Conservation (phyloP, 2,888 invertebrate genomes). For the Parapristionchus giblindavisi region DNA sequence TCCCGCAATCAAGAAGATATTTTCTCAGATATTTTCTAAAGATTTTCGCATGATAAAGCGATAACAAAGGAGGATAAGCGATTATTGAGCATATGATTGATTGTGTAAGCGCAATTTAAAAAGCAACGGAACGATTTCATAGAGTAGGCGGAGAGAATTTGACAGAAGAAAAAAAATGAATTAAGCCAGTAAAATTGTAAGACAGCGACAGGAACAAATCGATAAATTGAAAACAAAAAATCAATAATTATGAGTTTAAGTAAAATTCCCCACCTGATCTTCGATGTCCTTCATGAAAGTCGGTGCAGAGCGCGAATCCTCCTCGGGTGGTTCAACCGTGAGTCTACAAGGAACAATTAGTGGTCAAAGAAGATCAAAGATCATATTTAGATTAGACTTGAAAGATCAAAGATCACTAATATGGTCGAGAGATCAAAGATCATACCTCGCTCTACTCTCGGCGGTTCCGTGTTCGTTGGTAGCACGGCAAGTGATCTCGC, state of each 20-base stretch:
- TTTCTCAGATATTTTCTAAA: too few species aligned
- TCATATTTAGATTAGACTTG: conserved; percentile 1
- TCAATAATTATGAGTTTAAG: not conserved
- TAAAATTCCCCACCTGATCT: conserved; percentile 57
- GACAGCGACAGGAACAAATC: not conserved
- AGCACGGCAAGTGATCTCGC: conserved; percentile 71
- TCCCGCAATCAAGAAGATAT: too few species aligned
- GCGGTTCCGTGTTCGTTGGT: conserved; percentile 74
- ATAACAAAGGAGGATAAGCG: too few species aligned
- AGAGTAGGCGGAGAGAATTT: not conserved
- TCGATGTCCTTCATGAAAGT: conserved; percentile 69
- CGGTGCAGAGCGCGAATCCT: conserved; percentile 64
- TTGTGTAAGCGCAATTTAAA: not conserved
- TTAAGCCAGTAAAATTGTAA: not conserved
- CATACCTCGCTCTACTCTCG: conserved; percentile 79
- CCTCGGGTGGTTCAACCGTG: conserved; percentile 76
- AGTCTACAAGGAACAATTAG: not conserved
- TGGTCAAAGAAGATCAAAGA: too few species aligned
- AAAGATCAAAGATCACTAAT: not conserved
- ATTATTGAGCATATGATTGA: too few species aligned
- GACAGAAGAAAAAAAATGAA: not conserved
- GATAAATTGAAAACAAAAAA: not conserved
- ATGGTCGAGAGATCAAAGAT: not conserved
- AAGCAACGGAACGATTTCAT: not conserved
- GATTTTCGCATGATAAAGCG: too few species aligned